These are phyloP conservation scores for Nerophis ophidion DNA, from an alignment of 2,113 vertebrate genomes.

Conservation along the genomic window DNA sequence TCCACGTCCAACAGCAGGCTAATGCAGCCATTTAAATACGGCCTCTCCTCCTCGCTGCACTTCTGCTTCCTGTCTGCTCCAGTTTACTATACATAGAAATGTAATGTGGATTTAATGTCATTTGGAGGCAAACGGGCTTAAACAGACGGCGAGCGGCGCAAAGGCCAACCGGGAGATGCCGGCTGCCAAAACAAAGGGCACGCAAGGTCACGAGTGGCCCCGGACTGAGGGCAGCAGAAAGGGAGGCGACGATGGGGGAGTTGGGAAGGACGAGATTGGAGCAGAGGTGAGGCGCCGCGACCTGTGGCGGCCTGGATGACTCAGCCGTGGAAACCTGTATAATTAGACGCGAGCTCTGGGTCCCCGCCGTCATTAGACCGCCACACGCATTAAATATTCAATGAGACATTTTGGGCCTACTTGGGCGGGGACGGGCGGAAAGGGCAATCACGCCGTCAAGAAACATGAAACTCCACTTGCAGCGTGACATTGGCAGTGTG, in stretches of 20 bases:
- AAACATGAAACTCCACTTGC: constrained; percentile 14
- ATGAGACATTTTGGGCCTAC: constrained; percentile 54
- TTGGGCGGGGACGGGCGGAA: constrained; percentile 31
- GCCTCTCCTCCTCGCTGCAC: constrained; percentile 21
- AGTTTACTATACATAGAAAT: constrained; percentile 43
- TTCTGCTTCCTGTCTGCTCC: constrained; percentile 24
- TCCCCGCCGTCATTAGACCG: constrained; percentile 48
- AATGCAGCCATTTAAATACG: constrained; percentile 49
- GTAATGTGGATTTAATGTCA: constrained; percentile 37
- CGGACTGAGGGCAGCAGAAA: not conserved
- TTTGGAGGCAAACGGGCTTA: constrained; percentile 19
- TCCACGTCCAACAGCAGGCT: constrained; percentile 42
- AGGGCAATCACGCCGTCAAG: constrained; percentile 42
- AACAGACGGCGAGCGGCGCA: constrained; percentile 4
- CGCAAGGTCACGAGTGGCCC: constrained; percentile 16
- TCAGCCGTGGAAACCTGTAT: constrained; percentile 41
- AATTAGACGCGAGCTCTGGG: constrained; percentile 46
- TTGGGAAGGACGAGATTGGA: not conserved
- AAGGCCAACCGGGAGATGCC: constrained; percentile 5
- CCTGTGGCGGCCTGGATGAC: constrained; percentile 33
- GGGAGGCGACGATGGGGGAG: not conserved
- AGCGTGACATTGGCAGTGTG: not conserved
- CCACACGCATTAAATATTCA: constrained; percentile 53
- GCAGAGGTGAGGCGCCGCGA: constrained; percentile 22
- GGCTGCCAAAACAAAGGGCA: not conserved